A percentile compares a stretch with the other conserved stretches of the same genome.
Conservation (phyloP, 2,888 invertebrate genomes). For the Yponomeuta evonymella region DNA sequence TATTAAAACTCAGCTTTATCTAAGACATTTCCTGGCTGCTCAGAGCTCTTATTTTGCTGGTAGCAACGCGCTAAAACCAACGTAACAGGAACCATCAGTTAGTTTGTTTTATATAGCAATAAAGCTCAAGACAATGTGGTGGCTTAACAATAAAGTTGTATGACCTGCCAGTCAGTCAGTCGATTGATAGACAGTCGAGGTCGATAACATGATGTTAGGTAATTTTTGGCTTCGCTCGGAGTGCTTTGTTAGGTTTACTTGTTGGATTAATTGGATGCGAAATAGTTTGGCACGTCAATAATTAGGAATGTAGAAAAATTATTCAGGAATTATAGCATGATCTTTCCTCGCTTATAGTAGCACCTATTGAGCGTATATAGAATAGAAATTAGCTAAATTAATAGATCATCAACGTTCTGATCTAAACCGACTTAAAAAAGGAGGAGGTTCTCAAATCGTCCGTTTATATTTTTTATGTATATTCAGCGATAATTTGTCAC, state of each 20-base stretch:
- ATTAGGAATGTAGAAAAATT: too few species aligned
- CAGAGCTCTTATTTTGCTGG: neutral
- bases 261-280: conserved; percentile 5
- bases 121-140: neutral
- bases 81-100: neutral
- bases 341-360: too few species aligned
- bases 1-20: neutral
- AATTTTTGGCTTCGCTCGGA: conserved; percentile 3
- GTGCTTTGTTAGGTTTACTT: neutral
- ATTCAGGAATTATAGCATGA: too few species aligned
- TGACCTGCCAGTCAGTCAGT: conserved; percentile 1
- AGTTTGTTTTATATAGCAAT: neutral
- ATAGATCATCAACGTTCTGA: too few species aligned
- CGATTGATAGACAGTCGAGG: conserved; percentile 11
- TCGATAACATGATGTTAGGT: conserved; percentile 3
- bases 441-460: too few species aligned
- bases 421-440: too few species aligned
- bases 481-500: too few species aligned
- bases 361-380: too few species aligned
- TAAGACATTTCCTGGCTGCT: neutral
- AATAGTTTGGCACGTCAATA: neutral
- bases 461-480: too few species aligned
- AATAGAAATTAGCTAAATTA: too few species aligned
- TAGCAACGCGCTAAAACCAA: neutral
- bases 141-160: conserved; percentile 14